Evolutionary conservation across 2,888 invertebrate genomes (phyloP).

Genomic region (Selenia dentaria): DNA sequence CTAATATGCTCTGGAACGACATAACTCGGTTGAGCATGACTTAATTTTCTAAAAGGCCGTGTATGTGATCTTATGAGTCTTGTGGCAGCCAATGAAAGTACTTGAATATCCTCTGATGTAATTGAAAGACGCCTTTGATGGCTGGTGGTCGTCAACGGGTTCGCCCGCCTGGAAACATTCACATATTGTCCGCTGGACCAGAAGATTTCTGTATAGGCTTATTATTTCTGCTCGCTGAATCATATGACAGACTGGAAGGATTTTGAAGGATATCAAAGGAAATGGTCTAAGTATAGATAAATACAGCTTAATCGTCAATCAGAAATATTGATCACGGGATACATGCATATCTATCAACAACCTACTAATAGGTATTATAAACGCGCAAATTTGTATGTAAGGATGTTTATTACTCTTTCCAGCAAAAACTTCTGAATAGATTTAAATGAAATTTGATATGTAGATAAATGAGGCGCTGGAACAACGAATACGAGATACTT

Average conservation of each 20-base stretch:
- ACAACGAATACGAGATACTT: no score
- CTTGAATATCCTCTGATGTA: slow-evolving; percentile 28
- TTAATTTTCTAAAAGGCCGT: slow-evolving; percentile 28
- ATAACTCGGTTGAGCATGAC: slow-evolving; percentile 8
- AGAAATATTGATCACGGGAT: no score
- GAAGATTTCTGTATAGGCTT: slow-evolving; percentile 37
- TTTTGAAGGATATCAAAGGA: slow-evolving; percentile 14
- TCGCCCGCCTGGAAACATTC: slow-evolving; percentile 45
- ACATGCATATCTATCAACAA: no score
- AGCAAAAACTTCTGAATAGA: no score
- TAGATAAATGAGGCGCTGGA: no score
- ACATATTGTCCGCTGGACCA: slow-evolving; percentile 42
- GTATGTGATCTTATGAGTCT: slow-evolving; percentile 31
- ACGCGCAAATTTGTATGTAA: no score
- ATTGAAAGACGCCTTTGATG: slow-evolving; percentile 47
- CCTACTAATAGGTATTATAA: no score
- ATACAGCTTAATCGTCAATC: no score
- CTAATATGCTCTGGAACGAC: background rate
- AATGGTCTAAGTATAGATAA: background rate
- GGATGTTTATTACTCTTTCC: no score
- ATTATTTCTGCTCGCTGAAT: slow-evolving; percentile 33
- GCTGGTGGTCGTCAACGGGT: slow-evolving; percentile 31
- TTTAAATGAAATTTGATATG: no score
- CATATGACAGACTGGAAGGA: slow-evolving; percentile 17
- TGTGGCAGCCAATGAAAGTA: slow-evolving; percentile 21